Base-by-base conservation (phyloP, 2,888 invertebrate genomes). In the Tholera decimalis region DNA sequence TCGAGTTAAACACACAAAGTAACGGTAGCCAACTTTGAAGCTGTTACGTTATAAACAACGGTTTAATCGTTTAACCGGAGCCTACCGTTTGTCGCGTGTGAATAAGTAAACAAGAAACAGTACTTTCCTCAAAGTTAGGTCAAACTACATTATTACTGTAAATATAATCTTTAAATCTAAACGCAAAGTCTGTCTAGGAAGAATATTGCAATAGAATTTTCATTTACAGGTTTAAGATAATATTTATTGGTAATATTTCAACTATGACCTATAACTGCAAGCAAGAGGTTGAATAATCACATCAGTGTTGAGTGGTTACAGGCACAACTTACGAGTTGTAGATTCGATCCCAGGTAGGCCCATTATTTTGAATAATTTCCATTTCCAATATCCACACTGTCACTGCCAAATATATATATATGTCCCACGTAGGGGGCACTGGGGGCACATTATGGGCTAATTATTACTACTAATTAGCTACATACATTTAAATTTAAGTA, bases 21-120 rank as follows among this genome's bases (percentile, higher is more conserved):
- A 76, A 71, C 55, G 55, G 71, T 13, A 37, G 11, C 22, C 15
- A 18, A 62, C 8, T 79, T 37, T n/a, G 41, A 54, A 78, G 57
- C 63, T 57, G 77, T 79, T 77, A 74, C 55, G 73, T 73, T 82
- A 77, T 72, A 83, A 33, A 79, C 57, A 88, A 88, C 89, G 84
- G 88, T 85, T 67, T 58, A 39, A 79, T 69, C 75, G 83, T 86
- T 84, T 82, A 51, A 75, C 68, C 57, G 73, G 77, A 53, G 66
- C 73, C 58, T 50, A 57, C 62, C 61, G 78, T 78, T 83, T 80
- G 82, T 78, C 79, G 83, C 84, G 83, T 75, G 66, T 37, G 77
- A 76, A 69, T 54, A 75, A 50, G 71, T 70, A 46, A 60, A 72
- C 54, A 76, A 37, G 22, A 47, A 37, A 74, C 53, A 43, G 71